A percentile compares a stretch with the other conserved stretches of the same genome.
Evolutionary conservation across 2,888 invertebrate species (phyloP).

Genomic region (Ellobium chinense): DNA sequence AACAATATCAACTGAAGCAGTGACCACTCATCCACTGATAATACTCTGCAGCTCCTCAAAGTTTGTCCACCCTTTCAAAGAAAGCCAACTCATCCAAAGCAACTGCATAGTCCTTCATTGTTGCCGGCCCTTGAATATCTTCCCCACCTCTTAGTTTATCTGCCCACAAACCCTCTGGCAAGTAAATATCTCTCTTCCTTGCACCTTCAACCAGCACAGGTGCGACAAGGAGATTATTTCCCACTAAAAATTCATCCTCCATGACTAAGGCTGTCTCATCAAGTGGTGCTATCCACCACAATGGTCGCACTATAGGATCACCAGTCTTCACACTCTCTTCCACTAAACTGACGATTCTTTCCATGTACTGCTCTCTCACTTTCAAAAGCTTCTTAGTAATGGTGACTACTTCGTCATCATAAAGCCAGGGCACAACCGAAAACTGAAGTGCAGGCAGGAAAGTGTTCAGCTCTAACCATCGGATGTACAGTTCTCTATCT

Average conservation of each 20-base stretch:
- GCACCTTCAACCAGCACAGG: slow-evolving; percentile 73
- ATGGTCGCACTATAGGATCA: slow-evolving; percentile 92
- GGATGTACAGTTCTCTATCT: slow-evolving; percentile 82
- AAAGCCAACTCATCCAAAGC: slow-evolving; percentile 64
- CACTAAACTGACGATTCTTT: slow-evolving; percentile 64
- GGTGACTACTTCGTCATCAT: slow-evolving; percentile 57
- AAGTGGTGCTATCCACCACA: slow-evolving; percentile 92
- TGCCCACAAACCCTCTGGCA: slow-evolving; percentile 65
- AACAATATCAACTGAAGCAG: too few relatives aligned
- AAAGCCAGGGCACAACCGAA: slow-evolving; percentile 82
- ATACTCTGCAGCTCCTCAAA: too few relatives aligned
- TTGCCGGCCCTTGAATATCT: slow-evolving; percentile 54
- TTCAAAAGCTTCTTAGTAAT: slow-evolving; percentile 60
- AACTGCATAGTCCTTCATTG: slow-evolving; percentile 57
- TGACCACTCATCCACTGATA: too few relatives aligned
- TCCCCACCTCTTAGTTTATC: slow-evolving; percentile 54
- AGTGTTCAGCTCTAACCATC: slow-evolving; percentile 87
- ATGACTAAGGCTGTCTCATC: slow-evolving; percentile 89
- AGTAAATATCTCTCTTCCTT: slow-evolving; percentile 69
- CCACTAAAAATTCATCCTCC: slow-evolving; percentile 83
- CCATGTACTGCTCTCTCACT: slow-evolving; percentile 61
- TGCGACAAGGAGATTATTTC: slow-evolving; percentile 73
- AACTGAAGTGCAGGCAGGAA: slow-evolving; percentile 96
- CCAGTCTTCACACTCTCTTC: slow-evolving; percentile 63
- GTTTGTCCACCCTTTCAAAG: slow-evolving; percentile 46